phyloP scores from a whole-genome alignment of 2,797 vertebrate species.

The Falco cherrug region DNA sequence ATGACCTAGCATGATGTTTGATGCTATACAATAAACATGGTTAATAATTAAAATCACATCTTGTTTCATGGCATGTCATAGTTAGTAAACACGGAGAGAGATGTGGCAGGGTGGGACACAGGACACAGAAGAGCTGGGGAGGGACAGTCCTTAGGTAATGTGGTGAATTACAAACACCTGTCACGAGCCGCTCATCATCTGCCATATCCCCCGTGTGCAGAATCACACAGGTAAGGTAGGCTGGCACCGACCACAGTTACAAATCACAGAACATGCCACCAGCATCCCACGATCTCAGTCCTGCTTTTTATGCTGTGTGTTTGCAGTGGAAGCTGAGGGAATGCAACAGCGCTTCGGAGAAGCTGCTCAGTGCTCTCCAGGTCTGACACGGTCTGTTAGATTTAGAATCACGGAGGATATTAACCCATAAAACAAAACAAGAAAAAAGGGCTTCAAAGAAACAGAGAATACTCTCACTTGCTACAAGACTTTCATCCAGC shows the following conservation, averaged over 20 bases:
- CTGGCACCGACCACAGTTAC: neutral
- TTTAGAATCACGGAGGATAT: neutral
- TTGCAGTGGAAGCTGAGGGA: neutral
- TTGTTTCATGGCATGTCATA: neutral
- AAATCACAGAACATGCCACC: neutral
- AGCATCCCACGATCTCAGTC: fast-evolving
- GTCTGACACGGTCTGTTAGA: neutral
- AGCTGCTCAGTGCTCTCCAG: neutral
- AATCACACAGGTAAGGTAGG: neutral
- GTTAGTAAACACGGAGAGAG: neutral
- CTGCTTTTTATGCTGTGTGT: neutral
- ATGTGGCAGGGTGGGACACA: neutral
- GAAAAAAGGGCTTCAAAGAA: conserved; percentile 48
- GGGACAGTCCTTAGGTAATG: neutral
- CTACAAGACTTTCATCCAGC: conserved; percentile 90
- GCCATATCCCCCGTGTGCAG: fast-evolving
- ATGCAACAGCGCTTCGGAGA: neutral
- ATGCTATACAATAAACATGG: neutral
- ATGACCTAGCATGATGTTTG: neutral
- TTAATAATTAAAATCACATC: neutral
- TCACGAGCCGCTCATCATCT: neutral
- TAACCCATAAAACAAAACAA: neutral
- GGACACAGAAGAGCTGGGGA: neutral
- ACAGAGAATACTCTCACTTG: conserved; percentile 88
- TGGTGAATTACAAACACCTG: neutral